A percentile compares a stretch with the other conserved stretches of the same genome.
Conservation (phyloP, 2,888 invertebrate species). For the Helicoverpa assulta region DNA sequence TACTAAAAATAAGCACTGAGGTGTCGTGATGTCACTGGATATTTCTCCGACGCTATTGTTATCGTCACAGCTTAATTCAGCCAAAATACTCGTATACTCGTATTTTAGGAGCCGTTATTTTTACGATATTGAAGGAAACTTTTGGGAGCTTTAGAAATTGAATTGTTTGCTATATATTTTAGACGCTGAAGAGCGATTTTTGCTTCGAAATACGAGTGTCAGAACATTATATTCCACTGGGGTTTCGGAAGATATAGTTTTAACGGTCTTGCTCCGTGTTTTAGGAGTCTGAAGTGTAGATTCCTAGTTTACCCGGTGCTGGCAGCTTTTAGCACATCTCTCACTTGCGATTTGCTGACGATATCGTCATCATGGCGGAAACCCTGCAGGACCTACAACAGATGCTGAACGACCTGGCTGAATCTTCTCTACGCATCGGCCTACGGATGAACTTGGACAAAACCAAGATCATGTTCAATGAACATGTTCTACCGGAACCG, state of each 20-base stretch:
- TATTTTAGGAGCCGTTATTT: conserved; percentile 27
- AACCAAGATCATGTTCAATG: too few species aligned
- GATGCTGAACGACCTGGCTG: too few species aligned
- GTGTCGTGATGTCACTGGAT: conserved; percentile 9
- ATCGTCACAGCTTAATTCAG: conserved; percentile 17
- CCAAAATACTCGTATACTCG: conserved; percentile 1
- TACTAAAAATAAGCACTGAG: conserved; percentile 1
- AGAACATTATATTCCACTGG: conserved; percentile 31
- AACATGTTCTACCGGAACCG: too few species aligned
- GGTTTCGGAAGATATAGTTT: conserved; percentile 15
- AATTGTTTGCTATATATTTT: conserved; percentile 16
- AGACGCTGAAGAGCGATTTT: conserved; percentile 19
- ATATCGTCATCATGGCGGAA: too few species aligned
- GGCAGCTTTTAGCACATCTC: too few species aligned
- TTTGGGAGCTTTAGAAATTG: conserved; percentile 14
- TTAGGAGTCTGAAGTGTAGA: too few species aligned
- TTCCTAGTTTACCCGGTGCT: too few species aligned
- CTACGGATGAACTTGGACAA: too few species aligned
- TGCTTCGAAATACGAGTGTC: conserved; percentile 1
- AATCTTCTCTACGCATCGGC: too few species aligned
- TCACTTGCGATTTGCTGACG: too few species aligned
- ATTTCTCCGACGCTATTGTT: conserved; percentile 13
- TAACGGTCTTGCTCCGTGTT: conserved; percentile 13
- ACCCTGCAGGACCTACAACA: too few species aligned
- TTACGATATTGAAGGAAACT: conserved; percentile 13